Conservation (phyloP, 2,797 vertebrate genomes). For the Dendrocincla tyrannina region DNA sequence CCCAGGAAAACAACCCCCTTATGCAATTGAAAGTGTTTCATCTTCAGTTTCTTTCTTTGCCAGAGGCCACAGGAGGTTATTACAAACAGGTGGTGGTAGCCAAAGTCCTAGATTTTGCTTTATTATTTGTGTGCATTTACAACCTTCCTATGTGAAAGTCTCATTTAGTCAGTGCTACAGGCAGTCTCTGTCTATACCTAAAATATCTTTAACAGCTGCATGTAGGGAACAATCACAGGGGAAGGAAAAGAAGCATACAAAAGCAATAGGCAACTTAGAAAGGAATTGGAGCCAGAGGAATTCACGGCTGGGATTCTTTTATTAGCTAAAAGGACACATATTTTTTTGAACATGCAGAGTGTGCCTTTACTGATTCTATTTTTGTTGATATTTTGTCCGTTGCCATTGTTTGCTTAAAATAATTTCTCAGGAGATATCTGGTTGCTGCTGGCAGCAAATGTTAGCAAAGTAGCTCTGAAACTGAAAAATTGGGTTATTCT, state of each 20-base stretch:
- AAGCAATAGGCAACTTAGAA: constrained; percentile 56
- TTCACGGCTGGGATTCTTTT: constrained; percentile 27
- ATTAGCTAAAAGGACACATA: constrained; percentile 22
- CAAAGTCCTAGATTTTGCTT: constrained; percentile 61
- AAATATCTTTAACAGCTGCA: constrained; percentile 69
- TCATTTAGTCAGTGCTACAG: constrained; percentile 70
- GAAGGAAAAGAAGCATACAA: constrained; percentile 21
- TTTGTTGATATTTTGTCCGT: constrained; percentile 11
- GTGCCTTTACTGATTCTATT: constrained; percentile 14
- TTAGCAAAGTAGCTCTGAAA: constrained; percentile 17
- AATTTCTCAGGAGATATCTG: constrained; percentile 25
- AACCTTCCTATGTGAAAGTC: constrained; percentile 67
- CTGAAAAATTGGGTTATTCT: constrained; percentile 45
- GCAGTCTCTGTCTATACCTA: constrained; percentile 67
- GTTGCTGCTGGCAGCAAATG: background rate
- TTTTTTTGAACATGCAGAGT: background rate
- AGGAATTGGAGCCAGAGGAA: constrained; percentile 41
- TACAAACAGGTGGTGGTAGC: constrained; percentile 48
- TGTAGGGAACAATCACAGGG: constrained; percentile 24
- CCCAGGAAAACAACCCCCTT: background rate
- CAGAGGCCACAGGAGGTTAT: constrained; percentile 25
- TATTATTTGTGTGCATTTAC: constrained; percentile 70
- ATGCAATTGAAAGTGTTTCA: background rate
- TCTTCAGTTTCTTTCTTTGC: constrained; percentile 40
- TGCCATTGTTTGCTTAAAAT: constrained; percentile 38